Evolutionary conservation across 1,140 invertebrate genomes (phyloP).

Genomic region (Lordiphosa collinella): DNA sequence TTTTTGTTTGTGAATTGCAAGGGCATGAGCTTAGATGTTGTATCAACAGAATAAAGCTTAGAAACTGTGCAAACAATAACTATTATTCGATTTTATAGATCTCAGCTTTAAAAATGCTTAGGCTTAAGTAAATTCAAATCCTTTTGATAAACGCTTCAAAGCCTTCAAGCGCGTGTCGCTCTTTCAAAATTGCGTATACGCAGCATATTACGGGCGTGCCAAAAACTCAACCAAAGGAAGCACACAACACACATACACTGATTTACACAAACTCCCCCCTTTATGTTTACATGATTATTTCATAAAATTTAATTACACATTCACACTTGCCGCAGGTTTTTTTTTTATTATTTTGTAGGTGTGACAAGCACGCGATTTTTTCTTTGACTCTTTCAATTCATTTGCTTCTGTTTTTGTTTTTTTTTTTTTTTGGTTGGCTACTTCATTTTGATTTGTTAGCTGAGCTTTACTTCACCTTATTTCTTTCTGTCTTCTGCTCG

Average conservation of each 20-base stretch:
- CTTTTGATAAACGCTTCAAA: background rate
- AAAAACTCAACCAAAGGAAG: background rate
- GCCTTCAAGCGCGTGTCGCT: slow-evolving; percentile 2
- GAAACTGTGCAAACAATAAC: background rate
- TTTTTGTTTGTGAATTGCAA: slow-evolving; percentile 21
- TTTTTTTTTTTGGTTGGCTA: slow-evolving; percentile 37
- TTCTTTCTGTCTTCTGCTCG: background rate
- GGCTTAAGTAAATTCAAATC: slow-evolving; percentile 3
- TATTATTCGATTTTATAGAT: too few species aligned
- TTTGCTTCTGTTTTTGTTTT: slow-evolving; percentile 6
- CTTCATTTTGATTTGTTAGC: slow-evolving; percentile 37
- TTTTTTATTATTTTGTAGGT: slow-evolving; percentile 53
- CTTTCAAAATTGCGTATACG: slow-evolving; percentile 10
- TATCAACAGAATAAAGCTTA: background rate
- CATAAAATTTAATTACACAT: slow-evolving; percentile 74
- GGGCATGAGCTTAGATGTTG: slow-evolving; percentile 5
- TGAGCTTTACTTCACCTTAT: slow-evolving; percentile 16
- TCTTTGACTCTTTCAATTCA: slow-evolving; percentile 3
- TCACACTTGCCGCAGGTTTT: slow-evolving; percentile 56
- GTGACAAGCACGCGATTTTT: slow-evolving; percentile 68
- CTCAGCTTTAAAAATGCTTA: too few species aligned
- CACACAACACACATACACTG: slow-evolving; percentile 19
- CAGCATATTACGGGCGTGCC: slow-evolving; percentile 5
- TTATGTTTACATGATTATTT: slow-evolving; percentile 44
- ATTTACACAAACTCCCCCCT: slow-evolving; percentile 3